phyloP scores from a whole-genome alignment of 2,888 invertebrate genomes.

The Hyles lineata region DNA sequence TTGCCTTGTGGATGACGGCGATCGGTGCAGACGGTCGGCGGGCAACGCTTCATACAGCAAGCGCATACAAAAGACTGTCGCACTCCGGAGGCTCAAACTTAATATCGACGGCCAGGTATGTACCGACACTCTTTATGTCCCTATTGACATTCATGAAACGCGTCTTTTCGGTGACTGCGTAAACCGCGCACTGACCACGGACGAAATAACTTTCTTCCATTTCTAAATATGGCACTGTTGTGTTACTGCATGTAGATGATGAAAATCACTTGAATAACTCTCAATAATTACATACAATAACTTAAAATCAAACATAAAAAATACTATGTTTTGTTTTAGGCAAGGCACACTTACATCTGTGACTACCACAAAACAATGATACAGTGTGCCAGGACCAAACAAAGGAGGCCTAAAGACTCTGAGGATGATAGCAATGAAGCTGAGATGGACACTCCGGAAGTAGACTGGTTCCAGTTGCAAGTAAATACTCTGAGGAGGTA shows the following conservation, averaged over 20 bases:
- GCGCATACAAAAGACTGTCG: slow-evolving; percentile 97
- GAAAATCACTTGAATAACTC: too few species aligned
- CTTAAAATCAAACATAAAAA: neutral
- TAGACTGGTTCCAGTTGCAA: slow-evolving; percentile 96
- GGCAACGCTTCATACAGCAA: slow-evolving; percentile 98
- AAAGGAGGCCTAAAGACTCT: slow-evolving; percentile 94
- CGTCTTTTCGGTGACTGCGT: slow-evolving; percentile 26
- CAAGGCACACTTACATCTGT: slow-evolving; percentile 97
- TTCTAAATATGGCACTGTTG: slow-evolving; percentile 18
- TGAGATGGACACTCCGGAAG: slow-evolving; percentile 96
- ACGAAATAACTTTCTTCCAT: slow-evolving; percentile 26
- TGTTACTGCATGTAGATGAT: neutral
- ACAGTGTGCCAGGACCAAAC: slow-evolving; percentile 96
- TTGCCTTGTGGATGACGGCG: slow-evolving; percentile 95
- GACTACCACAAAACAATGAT: slow-evolving; percentile 98
- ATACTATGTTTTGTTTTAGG: slow-evolving; percentile 81
- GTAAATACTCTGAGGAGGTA: slow-evolving; percentile 97
- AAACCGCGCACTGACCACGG: neutral
- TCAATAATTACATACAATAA: too few species aligned
- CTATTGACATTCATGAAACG: slow-evolving; percentile 37
- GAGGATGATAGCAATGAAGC: slow-evolving; percentile 97
- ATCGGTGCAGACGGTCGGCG: slow-evolving; percentile 93
- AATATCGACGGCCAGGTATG: slow-evolving; percentile 89
- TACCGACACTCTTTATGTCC: slow-evolving; percentile 25
- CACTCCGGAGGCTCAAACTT: slow-evolving; percentile 94